Conservation (phyloP, 1,140 invertebrate species). For the Pogonomyrmex barbatus region DNA sequence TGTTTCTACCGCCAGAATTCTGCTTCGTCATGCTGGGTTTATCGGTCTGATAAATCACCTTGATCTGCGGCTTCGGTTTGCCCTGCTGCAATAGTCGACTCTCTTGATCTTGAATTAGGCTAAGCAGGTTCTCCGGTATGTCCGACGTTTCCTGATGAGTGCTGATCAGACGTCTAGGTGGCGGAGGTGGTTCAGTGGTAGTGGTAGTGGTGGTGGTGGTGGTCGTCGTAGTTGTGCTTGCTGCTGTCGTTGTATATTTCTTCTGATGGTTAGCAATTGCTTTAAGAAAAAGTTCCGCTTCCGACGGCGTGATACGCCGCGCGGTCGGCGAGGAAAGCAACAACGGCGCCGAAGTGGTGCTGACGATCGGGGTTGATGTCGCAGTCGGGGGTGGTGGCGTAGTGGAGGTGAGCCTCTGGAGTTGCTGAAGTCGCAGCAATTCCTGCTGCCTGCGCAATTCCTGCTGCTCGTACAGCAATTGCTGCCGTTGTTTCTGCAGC, state of each 20-base stretch:
- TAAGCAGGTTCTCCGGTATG: constrained; percentile 80
- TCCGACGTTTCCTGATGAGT: constrained; percentile 26
- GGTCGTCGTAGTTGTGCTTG: constrained; percentile 65
- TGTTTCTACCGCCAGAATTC: constrained; percentile 38
- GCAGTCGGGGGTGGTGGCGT: constrained; percentile 72
- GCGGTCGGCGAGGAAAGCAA: constrained; percentile 80
- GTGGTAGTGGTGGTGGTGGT: constrained; percentile 32
- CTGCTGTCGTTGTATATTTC: constrained; percentile 80
- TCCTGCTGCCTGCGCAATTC: constrained; percentile 83
- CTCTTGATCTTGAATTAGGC: constrained; percentile 81
- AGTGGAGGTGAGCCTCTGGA: constrained; percentile 80
- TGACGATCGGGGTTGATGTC: constrained; percentile 44
- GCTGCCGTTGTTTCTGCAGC: constrained; percentile 82
- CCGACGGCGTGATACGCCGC: constrained; percentile 82
- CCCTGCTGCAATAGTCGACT: constrained; percentile 72
- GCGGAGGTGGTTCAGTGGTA: neutral
- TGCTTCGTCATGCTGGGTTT: constrained; percentile 69
- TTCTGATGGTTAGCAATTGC: constrained; percentile 85
- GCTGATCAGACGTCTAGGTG: constrained; percentile 27
- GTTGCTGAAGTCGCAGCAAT: constrained; percentile 83
- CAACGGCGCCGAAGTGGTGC: constrained; percentile 71
- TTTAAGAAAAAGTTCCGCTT: constrained; percentile 83
- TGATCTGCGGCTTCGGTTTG: constrained; percentile 81
- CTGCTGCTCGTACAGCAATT: constrained; percentile 82
- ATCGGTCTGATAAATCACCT: constrained; percentile 83